Base-by-base conservation (phyloP, 2,888 invertebrate genomes). In the Leptopilina myrica region DNA sequence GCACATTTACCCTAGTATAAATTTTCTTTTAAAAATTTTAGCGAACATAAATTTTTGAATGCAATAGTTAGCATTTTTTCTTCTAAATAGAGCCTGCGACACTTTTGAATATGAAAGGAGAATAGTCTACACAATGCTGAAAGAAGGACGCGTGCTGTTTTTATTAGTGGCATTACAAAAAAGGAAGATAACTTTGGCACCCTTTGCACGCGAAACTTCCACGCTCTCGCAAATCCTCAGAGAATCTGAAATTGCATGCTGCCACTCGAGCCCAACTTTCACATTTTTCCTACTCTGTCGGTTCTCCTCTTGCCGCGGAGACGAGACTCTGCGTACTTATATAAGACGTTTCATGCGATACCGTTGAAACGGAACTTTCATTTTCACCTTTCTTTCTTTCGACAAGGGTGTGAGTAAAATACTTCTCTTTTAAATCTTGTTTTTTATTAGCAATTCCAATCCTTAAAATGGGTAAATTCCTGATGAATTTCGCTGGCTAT, bases 211-310 rank as follows among this genome's bases (percentile, higher is more conserved):
- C 85, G 81, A 87, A 86, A 84, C 84, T 84, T 88, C 84, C 82
- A 82, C 79, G 79, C 79, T 79, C 82, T 80, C 80, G 77, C 79
- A 78, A 65, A 82, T 84, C 78, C 80, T 56, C 77, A 66, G 65
- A 84, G 83, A 84, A 86, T 86, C 84, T 84, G 82, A 82, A 81
- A 79, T 88, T 85, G 86, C 85, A 83, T 85, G 87, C 84, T 84
- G 85, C 81, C 81, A 79, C 81, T 76, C 76, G 56, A 73, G 53
- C 14, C 56, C 11, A 73, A 73, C n/a, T 56, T 53, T 56, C 56
- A 73, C 33, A 73, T 73, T 73, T 56, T 73, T 73, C 73, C 73
- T 33, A 20, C 73, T 56, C 33, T 26, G 12, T 15, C 3, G 49
- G 26, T 12, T 53, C 53, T 53, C 33, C 33, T 20, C 69, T 73